Evolutionary conservation across 2,888 invertebrate genomes (phyloP), one percentile per base, ranked within the genome.

Genomic region (Micoletzkya japonica): DNA sequence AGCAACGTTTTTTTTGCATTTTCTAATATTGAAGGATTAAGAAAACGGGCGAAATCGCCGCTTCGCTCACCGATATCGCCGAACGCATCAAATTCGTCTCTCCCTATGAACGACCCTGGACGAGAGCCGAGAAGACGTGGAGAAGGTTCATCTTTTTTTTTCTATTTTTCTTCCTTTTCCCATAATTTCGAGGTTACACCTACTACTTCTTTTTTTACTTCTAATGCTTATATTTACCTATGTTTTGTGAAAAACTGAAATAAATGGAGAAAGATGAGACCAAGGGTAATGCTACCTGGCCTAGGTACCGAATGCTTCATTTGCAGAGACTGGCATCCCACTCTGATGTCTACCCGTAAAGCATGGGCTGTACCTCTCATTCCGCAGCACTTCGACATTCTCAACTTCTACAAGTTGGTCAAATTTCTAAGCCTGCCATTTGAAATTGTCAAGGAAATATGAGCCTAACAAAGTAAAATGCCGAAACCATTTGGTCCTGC

Each of bases 101-200:
- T 44, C 84, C 84, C 6, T 84, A 79, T 72, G 84, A 84, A 70
- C 70, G 84, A 49, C 76, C 77, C 17, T 84, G 84, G 84, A 77
- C 74, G 14, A 57, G 72, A 14, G 71, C 73, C 4, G 84, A 84
- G 72, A 75, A 73, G 72, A 82, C 76, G 4, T 84, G 84, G 84
- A 73, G 82, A 49, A 68, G 82, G 82, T 82, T 28, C 3, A 44
- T 72, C 20, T 39, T 20, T 34, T 14, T 10, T 17, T 10, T 56
- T 56, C 34, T 58, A 34, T 20, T 58, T 2, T 58, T 2, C 24
- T 58, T 26, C 28, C 7, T 26, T 6, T 58, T 58, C 10, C 28
- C n/a, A 28, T 58, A 32, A 30, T 30, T 30, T 32, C 17, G 17
- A 6, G 30, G 30, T 28, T 58, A 58, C 30, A n/a, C 52, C 6